phyloP scores from a whole-genome alignment of 2,888 invertebrate genomes.

The Diaprepes abbreviatus region DNA sequence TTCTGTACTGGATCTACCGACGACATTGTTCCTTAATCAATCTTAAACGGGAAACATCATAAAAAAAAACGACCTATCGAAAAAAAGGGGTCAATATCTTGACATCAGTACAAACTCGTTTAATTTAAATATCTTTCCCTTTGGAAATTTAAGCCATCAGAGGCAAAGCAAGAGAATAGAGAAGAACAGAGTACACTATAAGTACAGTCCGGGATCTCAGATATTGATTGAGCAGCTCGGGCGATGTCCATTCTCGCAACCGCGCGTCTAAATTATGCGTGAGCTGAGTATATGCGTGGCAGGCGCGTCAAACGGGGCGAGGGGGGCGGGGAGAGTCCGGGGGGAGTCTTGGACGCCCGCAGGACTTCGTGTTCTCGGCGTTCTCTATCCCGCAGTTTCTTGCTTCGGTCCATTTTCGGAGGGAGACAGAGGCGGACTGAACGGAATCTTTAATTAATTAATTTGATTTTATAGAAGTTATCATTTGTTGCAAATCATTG shows the following conservation, averaged over 20 bases:
- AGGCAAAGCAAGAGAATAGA: constrained; percentile 29
- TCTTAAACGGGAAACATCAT: no score
- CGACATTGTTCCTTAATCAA: no score
- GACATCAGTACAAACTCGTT: neutral
- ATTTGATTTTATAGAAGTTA: no score
- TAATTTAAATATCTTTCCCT: constrained; percentile 24
- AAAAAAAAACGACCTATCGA: no score
- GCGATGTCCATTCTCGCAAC: constrained; percentile 69
- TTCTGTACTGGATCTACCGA: no score
- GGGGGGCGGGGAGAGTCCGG: constrained; percentile 30
- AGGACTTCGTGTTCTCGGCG: constrained; percentile 50
- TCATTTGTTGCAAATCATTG: no score
- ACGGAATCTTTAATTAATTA: neutral
- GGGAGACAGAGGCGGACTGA: constrained; percentile 29
- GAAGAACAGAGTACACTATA: constrained; percentile 21
- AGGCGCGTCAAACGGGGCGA: constrained; percentile 62
- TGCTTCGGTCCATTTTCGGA: constrained; percentile 49
- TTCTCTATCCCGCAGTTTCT: constrained; percentile 47
- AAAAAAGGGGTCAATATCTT: neutral
- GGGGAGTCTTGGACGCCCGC: constrained; percentile 50
- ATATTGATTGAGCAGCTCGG: constrained; percentile 55
- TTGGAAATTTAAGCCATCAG: constrained; percentile 27
- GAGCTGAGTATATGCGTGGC: constrained; percentile 68
- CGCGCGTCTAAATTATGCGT: constrained; percentile 69
- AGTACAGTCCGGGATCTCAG: constrained; percentile 46